A percentile compares a stretch with the other conserved stretches of the same genome.
These are phyloP conservation scores for Epirrita christyi DNA, from an alignment of 2,888 invertebrate genomes.

Conservation along the genomic window DNA sequence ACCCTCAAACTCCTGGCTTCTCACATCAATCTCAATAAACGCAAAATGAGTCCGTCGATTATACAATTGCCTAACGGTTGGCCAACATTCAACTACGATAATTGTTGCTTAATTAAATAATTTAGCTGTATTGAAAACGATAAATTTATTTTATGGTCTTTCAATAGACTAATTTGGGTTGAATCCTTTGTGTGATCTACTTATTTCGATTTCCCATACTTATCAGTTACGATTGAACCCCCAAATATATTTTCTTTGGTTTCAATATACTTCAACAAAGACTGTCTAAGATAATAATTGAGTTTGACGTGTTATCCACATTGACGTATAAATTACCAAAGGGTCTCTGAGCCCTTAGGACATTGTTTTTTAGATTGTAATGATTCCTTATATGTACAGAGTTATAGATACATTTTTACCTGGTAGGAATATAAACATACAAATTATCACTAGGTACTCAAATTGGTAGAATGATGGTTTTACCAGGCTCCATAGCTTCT, in stretches of 20 bases:
- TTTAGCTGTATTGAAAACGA: slow-evolving; percentile 45
- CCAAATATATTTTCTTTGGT: background rate
- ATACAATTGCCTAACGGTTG: slow-evolving; percentile 59
- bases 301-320: too few species aligned
- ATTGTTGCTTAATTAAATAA: slow-evolving; percentile 76
- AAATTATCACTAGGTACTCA: too few species aligned
- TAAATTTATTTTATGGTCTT: slow-evolving; percentile 13
- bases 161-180: slow-evolving; percentile 16
- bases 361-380: too few species aligned
- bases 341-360: too few species aligned
- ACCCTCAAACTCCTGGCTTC: slow-evolving; percentile 51
- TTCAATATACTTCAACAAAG: too few species aligned
- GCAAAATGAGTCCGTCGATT: slow-evolving; percentile 67
- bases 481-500: too few species aligned
- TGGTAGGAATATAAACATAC: too few species aligned
- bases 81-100: slow-evolving; percentile 65
- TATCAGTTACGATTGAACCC: background rate
- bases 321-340: too few species aligned
- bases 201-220: background rate
- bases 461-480: too few species aligned
- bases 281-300: too few species aligned
- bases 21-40: slow-evolving; percentile 78
- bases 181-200: slow-evolving; percentile 3
- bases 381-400: too few species aligned
- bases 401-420: too few species aligned